These are phyloP conservation scores for Pelobates cultripes DNA, from an alignment of 2,797 vertebrate species.

Conservation along the genomic window DNA sequence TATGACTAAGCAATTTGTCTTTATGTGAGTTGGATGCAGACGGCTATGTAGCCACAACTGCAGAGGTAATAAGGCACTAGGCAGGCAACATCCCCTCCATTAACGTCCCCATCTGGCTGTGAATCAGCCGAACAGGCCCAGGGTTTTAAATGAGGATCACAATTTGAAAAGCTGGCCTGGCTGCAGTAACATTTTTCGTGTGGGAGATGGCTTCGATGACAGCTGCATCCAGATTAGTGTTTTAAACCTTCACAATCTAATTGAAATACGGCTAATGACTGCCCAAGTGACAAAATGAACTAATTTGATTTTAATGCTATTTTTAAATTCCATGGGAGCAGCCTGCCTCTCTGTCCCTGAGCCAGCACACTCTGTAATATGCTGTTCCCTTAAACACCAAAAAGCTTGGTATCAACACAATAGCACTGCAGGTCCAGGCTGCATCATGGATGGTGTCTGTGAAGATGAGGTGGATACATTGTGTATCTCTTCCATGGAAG, in stretches of 20 bases:
- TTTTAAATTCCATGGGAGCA: conserved; percentile 13
- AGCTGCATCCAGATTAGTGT: conserved; percentile 17
- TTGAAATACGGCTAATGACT: conserved; percentile 40
- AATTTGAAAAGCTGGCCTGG: conserved; percentile 9
- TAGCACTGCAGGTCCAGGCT: too few relatives aligned
- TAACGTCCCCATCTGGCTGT: conserved; percentile 16
- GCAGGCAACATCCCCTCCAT: conserved; percentile 9
- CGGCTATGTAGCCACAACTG: neutral
- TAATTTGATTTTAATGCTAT: conserved; percentile 41
- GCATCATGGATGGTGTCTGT: too few relatives aligned
- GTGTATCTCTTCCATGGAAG: too few relatives aligned
- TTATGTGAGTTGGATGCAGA: neutral
- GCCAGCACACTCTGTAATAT: neutral
- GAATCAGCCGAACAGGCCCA: conserved; percentile 8
- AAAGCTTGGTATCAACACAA: too few relatives aligned
- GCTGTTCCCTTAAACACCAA: too few relatives aligned
- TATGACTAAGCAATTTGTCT: conserved; percentile 7
- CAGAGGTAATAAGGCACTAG: conserved; percentile 5
- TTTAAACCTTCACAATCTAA: conserved; percentile 28
- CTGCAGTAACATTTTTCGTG: conserved; percentile 3
- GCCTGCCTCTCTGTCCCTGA: neutral
- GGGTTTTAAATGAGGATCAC: conserved; percentile 22
- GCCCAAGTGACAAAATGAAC: neutral
- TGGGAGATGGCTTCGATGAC: conserved; percentile 14
- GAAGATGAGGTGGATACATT: too few relatives aligned